A percentile compares a stretch with the other conserved stretches of the same genome.
These are phyloP conservation scores for Pogonus chalceus DNA, from an alignment of 1,140 invertebrate genomes.

Conservation along the genomic window DNA sequence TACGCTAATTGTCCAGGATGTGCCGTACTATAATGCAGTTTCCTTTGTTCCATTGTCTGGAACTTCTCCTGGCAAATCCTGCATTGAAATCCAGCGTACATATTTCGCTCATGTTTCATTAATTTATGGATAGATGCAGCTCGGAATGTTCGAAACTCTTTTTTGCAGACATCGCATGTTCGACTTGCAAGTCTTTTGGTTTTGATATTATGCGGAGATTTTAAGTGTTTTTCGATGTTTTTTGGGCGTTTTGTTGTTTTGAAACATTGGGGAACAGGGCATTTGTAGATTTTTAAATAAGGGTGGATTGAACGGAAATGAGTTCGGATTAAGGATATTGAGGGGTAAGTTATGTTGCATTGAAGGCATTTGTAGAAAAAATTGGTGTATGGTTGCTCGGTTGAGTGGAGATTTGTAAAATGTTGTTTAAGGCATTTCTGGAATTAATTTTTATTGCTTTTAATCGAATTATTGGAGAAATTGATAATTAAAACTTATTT, in stretches of 20 bases:
- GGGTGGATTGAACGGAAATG: neutral
- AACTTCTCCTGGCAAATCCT: slow-evolving; percentile 22
- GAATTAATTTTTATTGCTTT: no score
- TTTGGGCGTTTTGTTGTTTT: slow-evolving; percentile 9
- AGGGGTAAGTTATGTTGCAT: neutral
- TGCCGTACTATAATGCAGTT: slow-evolving; percentile 21
- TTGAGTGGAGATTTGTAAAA: neutral
- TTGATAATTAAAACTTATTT: no score
- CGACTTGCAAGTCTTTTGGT: neutral
- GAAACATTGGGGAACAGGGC: slow-evolving; percentile 18
- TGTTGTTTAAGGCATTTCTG: neutral
- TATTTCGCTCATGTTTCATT: slow-evolving; percentile 20
- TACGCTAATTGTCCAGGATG: slow-evolving; percentile 22
- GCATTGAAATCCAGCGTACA: slow-evolving; percentile 22
- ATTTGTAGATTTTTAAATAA: slow-evolving; percentile 17
- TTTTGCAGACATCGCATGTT: slow-evolving; percentile 20
- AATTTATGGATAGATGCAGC: slow-evolving; percentile 19
- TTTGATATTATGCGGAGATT: neutral
- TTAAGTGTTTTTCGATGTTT: neutral
- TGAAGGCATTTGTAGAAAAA: neutral
- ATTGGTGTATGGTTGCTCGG: neutral
- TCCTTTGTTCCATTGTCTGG: slow-evolving; percentile 21
- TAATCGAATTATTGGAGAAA: no score
- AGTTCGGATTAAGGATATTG: neutral
- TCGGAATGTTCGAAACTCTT: slow-evolving; percentile 18